Conservation (phyloP, 2,113 vertebrate species). For the Burhinus bistriatus region DNA sequence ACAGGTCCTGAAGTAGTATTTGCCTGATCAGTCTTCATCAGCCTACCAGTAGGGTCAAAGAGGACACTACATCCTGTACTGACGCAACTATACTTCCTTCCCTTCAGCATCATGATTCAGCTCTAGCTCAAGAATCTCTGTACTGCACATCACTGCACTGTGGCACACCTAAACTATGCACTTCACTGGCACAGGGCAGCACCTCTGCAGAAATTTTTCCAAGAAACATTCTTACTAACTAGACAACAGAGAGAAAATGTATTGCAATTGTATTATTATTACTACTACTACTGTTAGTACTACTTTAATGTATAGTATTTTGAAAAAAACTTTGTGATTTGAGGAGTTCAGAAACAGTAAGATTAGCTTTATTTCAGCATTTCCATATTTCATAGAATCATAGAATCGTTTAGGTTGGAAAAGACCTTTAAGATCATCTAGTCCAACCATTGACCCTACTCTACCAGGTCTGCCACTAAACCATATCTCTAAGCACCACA, state of each 20-base stretch:
- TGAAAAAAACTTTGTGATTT: background rate
- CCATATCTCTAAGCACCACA: too few species aligned
- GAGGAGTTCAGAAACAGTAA: background rate
- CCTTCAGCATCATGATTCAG: background rate
- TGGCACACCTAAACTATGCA: fast-evolving
- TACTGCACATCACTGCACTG: background rate
- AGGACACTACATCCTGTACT: background rate
- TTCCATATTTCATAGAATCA: too few species aligned
- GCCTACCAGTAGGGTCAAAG: background rate
- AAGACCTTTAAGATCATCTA: too few species aligned
- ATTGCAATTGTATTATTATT: background rate
- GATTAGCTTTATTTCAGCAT: background rate
- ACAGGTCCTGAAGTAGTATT: background rate
- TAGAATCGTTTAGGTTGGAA: too few species aligned
- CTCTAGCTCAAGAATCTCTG: background rate
- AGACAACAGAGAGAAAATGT: background rate
- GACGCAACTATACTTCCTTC: background rate
- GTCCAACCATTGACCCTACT: too few species aligned
- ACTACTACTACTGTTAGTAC: background rate
- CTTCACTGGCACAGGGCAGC: background rate
- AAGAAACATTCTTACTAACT: background rate
- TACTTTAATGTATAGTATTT: background rate
- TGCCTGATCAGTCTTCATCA: background rate
- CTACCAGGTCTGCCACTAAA: too few species aligned
- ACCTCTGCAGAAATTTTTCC: background rate